Evolutionary conservation across 2,797 vertebrate species (phyloP), one percentile per base, ranked within the genome.

Genomic region (Sitta carolinensis): DNA sequence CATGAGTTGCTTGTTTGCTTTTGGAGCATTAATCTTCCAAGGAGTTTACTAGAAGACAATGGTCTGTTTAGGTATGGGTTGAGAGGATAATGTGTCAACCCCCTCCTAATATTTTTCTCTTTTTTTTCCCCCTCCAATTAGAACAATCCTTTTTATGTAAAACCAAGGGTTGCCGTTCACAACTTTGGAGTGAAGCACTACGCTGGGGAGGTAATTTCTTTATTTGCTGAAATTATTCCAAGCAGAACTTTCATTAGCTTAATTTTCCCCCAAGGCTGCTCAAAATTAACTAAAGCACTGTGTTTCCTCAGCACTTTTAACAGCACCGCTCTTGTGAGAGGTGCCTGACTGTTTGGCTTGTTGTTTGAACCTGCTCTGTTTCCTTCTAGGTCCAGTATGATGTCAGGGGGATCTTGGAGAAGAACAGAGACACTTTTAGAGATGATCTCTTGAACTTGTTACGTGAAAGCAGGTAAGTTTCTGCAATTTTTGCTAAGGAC

Each of bases 61-160:
- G 52, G 54, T 82, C 92, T 94, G 45, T 77, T 84, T 76, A 68
- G 52, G 29, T 84, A n/a, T 79, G 55, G 51, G 21, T 70, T 87
- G 52, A 67, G 72, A 78, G 36, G 52, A 76, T 72, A 87, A 79
- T 74, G 47, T 54, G 57, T 77, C 42, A 45, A 15, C 10, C 18
- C 17, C 30, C 11, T 43, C 23, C 52, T 68, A 58, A 86, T 68
- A 51, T 91, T 83, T 91, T 70, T 82, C 43, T 95, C 9, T 97
- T 78, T 90, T 69, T 52, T 81, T 50, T 40, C 40, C 45, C 34
- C 32, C 22, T 92, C 91, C 75, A 75, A 96, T 76, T 97, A 99
- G 99, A 99, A 98, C 96, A 99, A 99, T 97, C 96, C 98, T 27
- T 99, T 99, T 95, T 99, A 99, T 36, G 98, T 99, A 96, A 99